Evolutionary conservation across 2,888 invertebrate genomes (phyloP), one percentile per base, ranked within the genome.

Genomic region (Tachina lurida): DNA sequence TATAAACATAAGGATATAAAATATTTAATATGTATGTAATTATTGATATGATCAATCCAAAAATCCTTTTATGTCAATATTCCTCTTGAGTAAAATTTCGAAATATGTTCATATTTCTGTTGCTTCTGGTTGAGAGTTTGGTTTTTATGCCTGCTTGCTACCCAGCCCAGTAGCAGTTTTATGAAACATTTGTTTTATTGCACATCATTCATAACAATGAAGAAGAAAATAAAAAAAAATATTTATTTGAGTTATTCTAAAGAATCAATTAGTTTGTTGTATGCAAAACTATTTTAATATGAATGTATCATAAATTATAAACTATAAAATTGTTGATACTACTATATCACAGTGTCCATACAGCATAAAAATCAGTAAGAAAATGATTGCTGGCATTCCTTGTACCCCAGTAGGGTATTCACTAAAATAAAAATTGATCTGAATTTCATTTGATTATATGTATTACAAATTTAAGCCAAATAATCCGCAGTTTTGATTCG

Each of bases 181-280:
- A 31, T 31, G 31, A 31, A 31, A 31, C 5, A 31, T 31, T 31
- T 31, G 0, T 5, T 31, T 31, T 31, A 31, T 31, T 15, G 7
- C 13, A 7, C 62, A 70, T 62, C 52, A 39, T 60, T 56, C n/a
- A 67, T 31, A 58, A 49, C 45, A 31, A 22, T 58, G 47, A 47
- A 17, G 8, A 13, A 63, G 70, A 70, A 62, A 63, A 45, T 52
- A 78, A 70, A 62, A 71, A 73, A n/a, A 63, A 52, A 67, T n/a
- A n/a, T 74, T 60, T 74, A 67, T 67, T 49, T 60, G 67, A 74
- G 43, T 39, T 31, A 31, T 56, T 45, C 58, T 74, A 67, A 74
- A 80, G 65, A 80, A 74, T 56, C 73, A 74, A 80, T 80, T 80
- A 74, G 67, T 74, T 43, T 80, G 58, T 9, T n/a, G 15, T 15